Evolutionary conservation across 2,888 invertebrate genomes (phyloP), one percentile per base, ranked within the genome.

Genomic region (Nephrocerus scutellatus): DNA sequence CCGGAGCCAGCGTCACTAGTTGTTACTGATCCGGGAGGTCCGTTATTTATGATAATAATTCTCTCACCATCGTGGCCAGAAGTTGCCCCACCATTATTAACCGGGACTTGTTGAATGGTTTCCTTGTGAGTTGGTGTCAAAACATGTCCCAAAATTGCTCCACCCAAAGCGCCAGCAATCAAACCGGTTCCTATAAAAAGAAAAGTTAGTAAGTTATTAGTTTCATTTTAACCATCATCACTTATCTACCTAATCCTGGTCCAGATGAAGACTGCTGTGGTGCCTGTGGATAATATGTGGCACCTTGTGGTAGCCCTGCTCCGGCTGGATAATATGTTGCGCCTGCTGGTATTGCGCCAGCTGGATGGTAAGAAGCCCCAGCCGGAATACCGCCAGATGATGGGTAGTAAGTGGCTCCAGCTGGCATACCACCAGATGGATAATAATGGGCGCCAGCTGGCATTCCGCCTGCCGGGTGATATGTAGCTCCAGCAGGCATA

Each of bases 21-120:
- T 19, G 60, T 57, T 25, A 57, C 59, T 6, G 63, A 60, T 6
- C 62, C 62, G 0, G 64, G 65, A 10, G 63, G 64, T 14, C 67
- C 66, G 32, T 64, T 66, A 39, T 66, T 66, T 13, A 65, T 64
- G 12, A 66, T 67, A 4, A 67, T 63, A n/a, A 67, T 59, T 14
- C 46, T 41, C 23, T 59, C 62, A 24, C 53, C 57, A 46, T 60
- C 61, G 9, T 55, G 57, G 29, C 43, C 52, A 18, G 54, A 48
- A 23, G 21, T 34, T 12, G 49, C 48, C 20, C 51, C 53, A 20
- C 54, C 51, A 4, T 57, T 51, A 19, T 51, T 47, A 16, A 44
- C 48, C 0, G 57, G 53, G 13, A 29, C 48, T 13, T 55, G 54
- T 25, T 57, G 57, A 2, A 56, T 36, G 14, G 53, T 52, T 22